A percentile compares a stretch with the other conserved stretches of the same genome.
phyloP scores from a whole-genome alignment of 2,113 vertebrate genomes.

The Catharus minimus region DNA sequence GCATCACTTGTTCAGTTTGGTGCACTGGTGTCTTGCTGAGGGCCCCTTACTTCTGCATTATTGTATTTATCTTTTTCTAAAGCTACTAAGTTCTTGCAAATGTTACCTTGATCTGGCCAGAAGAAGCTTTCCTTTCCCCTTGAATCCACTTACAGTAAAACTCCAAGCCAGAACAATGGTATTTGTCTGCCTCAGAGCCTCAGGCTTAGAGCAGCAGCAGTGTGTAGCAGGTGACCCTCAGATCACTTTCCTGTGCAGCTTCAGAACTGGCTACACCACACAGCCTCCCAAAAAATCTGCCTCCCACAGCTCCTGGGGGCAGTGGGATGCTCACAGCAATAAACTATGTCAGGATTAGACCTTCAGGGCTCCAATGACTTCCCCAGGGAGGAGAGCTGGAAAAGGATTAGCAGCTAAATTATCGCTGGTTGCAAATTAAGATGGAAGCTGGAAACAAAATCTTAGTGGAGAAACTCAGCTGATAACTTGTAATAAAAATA shows the following conservation, averaged over 20 bases:
- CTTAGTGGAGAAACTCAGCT: not conserved
- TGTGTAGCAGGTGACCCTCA: fast-evolving
- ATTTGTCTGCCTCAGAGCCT: not conserved
- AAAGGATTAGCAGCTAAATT: not conserved
- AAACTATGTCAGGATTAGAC: not conserved
- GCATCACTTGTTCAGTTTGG: not conserved
- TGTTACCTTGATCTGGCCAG: not conserved
- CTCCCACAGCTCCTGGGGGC: not conserved
- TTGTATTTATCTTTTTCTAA: not conserved
- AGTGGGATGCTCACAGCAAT: not conserved
- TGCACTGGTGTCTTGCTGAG: not conserved
- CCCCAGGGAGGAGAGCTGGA: not conserved
- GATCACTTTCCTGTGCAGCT: not conserved
- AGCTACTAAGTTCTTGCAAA: not conserved
- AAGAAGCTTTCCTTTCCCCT: not conserved
- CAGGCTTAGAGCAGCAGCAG: fast-evolving
- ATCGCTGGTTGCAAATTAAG: fast-evolving
- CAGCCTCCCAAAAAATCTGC: not conserved
- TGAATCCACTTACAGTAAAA: not conserved
- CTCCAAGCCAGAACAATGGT: not conserved
- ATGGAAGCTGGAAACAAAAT: not conserved
- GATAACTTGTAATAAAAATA: not conserved
- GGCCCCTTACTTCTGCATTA: not conserved
- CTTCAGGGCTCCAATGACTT: not conserved
- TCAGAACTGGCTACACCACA: not conserved